Conservation (phyloP, 2,888 invertebrate species). For the Pteria penguin region DNA sequence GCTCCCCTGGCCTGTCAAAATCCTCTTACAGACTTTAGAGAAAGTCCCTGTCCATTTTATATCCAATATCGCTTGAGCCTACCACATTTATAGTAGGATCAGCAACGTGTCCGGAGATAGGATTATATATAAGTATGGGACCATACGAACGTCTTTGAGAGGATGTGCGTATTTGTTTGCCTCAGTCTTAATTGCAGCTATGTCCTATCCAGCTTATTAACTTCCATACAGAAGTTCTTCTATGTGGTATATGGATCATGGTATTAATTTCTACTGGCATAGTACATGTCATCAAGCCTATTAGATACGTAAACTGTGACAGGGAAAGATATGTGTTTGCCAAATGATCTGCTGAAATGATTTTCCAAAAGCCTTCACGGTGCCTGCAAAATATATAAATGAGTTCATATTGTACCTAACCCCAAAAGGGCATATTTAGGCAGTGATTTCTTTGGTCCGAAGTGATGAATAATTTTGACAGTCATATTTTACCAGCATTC, state of each 20-base stretch:
- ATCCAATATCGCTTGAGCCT: too few species aligned
- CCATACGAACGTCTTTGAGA: too few species aligned
- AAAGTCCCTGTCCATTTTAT: neutral
- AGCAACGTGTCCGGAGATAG: too few species aligned
- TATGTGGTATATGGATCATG: neutral
- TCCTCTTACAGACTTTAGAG: neutral
- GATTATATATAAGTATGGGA: too few species aligned
- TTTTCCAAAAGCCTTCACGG: too few species aligned
- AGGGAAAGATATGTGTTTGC: too few species aligned
- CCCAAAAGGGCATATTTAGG: neutral
- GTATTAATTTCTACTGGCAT: neutral
- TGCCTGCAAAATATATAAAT: too few species aligned
- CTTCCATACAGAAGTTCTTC: neutral
- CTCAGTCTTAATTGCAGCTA: neutral
- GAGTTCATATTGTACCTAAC: neutral
- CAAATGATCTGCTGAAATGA: too few species aligned
- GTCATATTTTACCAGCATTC: constrained; percentile 11
- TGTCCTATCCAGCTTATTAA: neutral
- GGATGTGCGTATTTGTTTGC: too few species aligned
- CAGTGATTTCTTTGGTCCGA: neutral
- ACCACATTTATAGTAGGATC: too few species aligned
- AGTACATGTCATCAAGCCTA: neutral
- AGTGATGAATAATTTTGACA: constrained; percentile 11
- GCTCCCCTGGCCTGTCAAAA: constrained; percentile 6
- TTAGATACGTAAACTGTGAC: constrained; percentile 3